Evolutionary conservation across 37 sponge, comb jelly and placozoan genomes (phyloP), one percentile per base, ranked within the genome.

Genomic region (Lycopodina hypogea): DNA sequence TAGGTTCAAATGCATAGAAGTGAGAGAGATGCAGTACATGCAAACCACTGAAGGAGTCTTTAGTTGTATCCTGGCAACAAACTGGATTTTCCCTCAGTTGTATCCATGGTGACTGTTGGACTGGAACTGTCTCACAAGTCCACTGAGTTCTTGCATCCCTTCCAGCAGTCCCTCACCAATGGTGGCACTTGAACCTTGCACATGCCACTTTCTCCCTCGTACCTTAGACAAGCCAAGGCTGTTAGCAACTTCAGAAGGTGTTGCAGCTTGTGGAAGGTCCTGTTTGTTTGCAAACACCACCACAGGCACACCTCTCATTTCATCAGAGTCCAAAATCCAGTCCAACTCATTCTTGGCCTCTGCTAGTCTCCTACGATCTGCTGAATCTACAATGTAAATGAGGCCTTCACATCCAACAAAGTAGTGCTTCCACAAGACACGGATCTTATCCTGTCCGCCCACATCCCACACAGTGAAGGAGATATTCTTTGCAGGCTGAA

Each of bases 381-480:
- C 71, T 42, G 87, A 84, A 71, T 96, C 96, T 28, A 96, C 91
- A 14, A 96, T 90, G 64, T 82, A 96, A 15, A 96, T 75, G 8
- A 96, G 81, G 2, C 93, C 96, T 21, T 96, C 93, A 68, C 86
- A 77, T 17, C 93, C 93, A 32, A 69, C 70, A 56, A 93, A 93
- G 78, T 96, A 93, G 74, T 96, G 96, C 45, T 78, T 87, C 96
- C 96, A 96, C 55, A 96, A 85, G 8, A 90, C 93, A 18, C 96
- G 69, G 75, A 97, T 90, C 78, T 94, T 97, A 72, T 94, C 95
- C 62, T 97, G 98, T 52, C 98, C 98, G 23, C 98, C 98, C 24
- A 97, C 90, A 59, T 97, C 98, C 98, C 98, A 97, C 32, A 97
- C 98, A 0, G 96, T 95, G 83, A 96, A 96, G 17, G 72, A 62